phyloP scores from a whole-genome alignment of 2,888 invertebrate genomes.

The Holacanthella duospinosa region DNA sequence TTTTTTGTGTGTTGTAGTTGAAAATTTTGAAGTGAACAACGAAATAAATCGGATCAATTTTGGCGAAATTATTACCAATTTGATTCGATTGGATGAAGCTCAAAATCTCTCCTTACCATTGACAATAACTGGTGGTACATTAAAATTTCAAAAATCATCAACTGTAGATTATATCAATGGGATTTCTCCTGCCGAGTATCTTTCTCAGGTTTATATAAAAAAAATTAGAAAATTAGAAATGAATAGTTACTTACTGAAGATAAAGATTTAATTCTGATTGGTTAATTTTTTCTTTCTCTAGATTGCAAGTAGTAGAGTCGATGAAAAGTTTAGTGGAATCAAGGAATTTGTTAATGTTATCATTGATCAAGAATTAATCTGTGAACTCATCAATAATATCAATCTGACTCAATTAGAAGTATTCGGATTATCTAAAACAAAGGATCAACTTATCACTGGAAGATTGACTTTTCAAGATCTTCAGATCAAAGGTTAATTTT shows the following conservation, averaged over 20 bases:
- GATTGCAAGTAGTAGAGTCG: constrained; percentile 17
- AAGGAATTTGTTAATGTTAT: constrained; percentile 21
- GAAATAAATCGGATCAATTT: constrained; percentile 10
- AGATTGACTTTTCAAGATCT: constrained; percentile 15
- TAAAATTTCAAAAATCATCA: constrained; percentile 5
- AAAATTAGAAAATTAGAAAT: too few species aligned
- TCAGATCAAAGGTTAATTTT: neutral
- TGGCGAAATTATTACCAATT: constrained; percentile 8
- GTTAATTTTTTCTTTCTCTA: constrained; percentile 7
- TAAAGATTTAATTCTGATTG: too few species aligned
- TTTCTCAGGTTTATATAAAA: constrained; percentile 19
- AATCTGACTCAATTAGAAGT: constrained; percentile 16
- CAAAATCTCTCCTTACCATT: constrained; percentile 7
- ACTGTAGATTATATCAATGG: constrained; percentile 17
- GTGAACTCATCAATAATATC: constrained; percentile 18
- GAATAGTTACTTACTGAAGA: too few species aligned
- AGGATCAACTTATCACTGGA: constrained; percentile 22
- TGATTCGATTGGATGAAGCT: constrained; percentile 5
- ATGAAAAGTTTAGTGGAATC: constrained; percentile 12
- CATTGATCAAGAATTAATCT: constrained; percentile 17
- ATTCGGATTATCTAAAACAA: constrained; percentile 23
- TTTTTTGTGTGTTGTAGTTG: constrained; percentile 10
- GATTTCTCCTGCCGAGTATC: constrained; percentile 16
- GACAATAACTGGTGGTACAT: constrained; percentile 1
- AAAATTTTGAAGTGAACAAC: constrained; percentile 7